Conservation (phyloP, 2,888 invertebrate genomes). For the Petrophora chlorosata region DNA sequence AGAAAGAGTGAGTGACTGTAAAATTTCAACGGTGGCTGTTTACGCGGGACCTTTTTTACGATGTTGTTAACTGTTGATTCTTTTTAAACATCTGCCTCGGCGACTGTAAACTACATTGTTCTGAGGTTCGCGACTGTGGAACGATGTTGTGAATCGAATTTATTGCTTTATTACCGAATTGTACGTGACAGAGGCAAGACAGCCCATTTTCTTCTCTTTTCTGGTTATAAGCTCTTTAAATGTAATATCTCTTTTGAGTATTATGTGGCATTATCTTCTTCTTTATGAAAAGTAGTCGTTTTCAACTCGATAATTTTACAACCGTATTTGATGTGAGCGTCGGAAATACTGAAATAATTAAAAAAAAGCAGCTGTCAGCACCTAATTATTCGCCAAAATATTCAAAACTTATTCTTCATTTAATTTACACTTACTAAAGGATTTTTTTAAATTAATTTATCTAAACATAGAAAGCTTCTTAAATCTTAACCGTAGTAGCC, state of each 20-base stretch:
- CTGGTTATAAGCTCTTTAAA: background rate
- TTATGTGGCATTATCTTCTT: no score
- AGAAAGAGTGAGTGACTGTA: constrained; percentile 68
- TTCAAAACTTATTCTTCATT: no score
- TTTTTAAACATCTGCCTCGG: constrained; percentile 80
- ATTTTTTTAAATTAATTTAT: no score
- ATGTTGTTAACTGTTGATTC: constrained; percentile 81
- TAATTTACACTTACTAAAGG: no score
- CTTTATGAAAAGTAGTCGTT: background rate
- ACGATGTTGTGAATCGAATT: constrained; percentile 51
- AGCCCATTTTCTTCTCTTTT: constrained; percentile 2
- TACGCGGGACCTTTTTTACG: constrained; percentile 76
- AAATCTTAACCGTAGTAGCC: background rate
- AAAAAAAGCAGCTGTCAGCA: no score
- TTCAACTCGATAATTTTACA: background rate
- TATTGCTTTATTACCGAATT: constrained; percentile 38
- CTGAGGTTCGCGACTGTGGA: constrained; percentile 57
- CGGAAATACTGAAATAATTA: no score
- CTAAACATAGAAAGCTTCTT: background rate
- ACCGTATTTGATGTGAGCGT: background rate
- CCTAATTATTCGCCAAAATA: no score
- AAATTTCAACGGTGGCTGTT: constrained; percentile 77
- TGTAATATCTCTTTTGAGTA: no score
- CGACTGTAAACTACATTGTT: constrained; percentile 79
- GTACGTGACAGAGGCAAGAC: constrained; percentile 10